These are phyloP conservation scores for Neocloeon triangulifer DNA, from an alignment of 1,140 invertebrate genomes.

Conservation along the genomic window DNA sequence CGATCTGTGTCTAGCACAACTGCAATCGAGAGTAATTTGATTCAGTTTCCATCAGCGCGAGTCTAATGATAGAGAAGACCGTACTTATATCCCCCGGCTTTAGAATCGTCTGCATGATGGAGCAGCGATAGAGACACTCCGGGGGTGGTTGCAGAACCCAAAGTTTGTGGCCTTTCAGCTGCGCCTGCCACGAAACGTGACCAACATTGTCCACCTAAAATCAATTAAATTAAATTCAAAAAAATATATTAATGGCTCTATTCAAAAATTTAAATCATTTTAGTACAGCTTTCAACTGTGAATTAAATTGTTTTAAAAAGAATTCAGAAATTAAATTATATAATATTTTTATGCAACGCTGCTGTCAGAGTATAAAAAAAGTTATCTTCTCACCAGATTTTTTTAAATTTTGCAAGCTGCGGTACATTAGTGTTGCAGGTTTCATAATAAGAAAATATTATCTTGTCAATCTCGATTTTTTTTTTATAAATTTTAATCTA, in stretches of 20 bases:
- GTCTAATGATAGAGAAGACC: slow-evolving; percentile 9
- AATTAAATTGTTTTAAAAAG: too few relatives aligned
- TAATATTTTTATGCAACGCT: too few relatives aligned
- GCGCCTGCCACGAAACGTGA: slow-evolving; percentile 86
- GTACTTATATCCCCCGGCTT: slow-evolving; percentile 76
- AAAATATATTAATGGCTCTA: too few relatives aligned
- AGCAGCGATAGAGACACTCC: slow-evolving; percentile 64
- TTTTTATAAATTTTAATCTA: too few relatives aligned
- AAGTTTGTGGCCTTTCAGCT: slow-evolving; percentile 59
- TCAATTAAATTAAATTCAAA: slow-evolving; percentile 7
- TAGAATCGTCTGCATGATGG: slow-evolving; percentile 41
- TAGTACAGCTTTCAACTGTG: too few relatives aligned
- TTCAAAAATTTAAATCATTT: background rate
- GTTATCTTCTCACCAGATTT: too few relatives aligned
- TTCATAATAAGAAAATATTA: too few relatives aligned
- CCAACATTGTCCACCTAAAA: slow-evolving; percentile 71
- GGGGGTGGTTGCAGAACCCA: slow-evolving; percentile 74
- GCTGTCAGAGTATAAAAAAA: too few relatives aligned
- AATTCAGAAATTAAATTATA: background rate
- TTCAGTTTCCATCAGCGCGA: background rate
- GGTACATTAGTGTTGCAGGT: too few relatives aligned
- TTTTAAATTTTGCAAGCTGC: too few relatives aligned
- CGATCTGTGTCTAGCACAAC: slow-evolving; percentile 80
- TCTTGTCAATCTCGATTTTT: too few relatives aligned
- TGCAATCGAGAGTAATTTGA: slow-evolving; percentile 21